Conservation (phyloP, 2,113 vertebrate species). For the Lichenostomus cassidix region DNA sequence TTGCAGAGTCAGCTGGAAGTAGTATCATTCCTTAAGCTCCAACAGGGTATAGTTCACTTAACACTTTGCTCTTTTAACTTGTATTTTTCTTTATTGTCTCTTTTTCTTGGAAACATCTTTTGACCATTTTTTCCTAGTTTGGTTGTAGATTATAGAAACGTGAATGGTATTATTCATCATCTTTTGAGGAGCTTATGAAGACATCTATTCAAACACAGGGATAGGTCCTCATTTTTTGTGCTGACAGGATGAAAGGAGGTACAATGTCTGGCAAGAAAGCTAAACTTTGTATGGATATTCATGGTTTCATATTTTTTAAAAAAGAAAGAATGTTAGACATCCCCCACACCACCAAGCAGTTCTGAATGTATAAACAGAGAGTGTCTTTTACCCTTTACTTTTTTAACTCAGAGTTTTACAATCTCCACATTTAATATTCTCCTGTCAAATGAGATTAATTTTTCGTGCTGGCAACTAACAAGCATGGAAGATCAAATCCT, state of each 20-base stretch:
- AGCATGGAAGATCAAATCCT: neutral
- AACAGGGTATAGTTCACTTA: neutral
- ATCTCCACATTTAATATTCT: neutral
- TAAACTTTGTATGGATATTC: slow-evolving; percentile 6
- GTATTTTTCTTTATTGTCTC: neutral
- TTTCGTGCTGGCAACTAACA: slow-evolving; percentile 1
- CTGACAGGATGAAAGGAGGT: slow-evolving; percentile 10
- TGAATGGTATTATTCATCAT: neutral
- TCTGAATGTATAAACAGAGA: neutral
- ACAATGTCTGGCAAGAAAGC: slow-evolving; percentile 20
- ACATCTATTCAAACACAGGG: slow-evolving; percentile 20
- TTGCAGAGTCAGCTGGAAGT: neutral
- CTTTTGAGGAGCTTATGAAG: slow-evolving; percentile 39
- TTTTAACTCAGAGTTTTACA: neutral
- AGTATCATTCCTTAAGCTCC: neutral
- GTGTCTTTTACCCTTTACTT: neutral
- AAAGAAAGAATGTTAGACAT: neutral
- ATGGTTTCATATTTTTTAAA: neutral
- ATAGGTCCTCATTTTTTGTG: slow-evolving; percentile 27
- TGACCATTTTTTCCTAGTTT: neutral
- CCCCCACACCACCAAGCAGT: neutral
- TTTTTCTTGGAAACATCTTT: neutral
- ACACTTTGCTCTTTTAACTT: neutral
- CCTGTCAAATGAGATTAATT: slow-evolving; percentile 7
- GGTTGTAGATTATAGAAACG: neutral